Evolutionary conservation across 2,113 vertebrate genomes (phyloP), one percentile per base, ranked within the genome.

Genomic region (Apteryx owenii): DNA sequence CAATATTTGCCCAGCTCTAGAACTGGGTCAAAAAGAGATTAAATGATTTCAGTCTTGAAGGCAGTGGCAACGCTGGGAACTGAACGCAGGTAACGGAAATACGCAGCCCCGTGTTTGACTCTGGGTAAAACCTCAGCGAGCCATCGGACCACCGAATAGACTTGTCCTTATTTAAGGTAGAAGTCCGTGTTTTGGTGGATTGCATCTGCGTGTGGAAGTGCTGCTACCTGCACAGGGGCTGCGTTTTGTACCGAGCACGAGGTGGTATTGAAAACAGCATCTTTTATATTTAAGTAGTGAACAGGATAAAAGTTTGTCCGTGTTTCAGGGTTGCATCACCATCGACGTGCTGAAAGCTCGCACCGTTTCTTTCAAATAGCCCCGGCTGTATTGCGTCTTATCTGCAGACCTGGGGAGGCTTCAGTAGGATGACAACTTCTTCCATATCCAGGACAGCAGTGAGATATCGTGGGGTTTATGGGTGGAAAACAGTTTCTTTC

Each of bases 21-120:
- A 96, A 92, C 5, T 95, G 88, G 86, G 94, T 92, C 83, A 83
- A 19, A 80, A 92, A 65, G 85, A 66, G 92, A 92, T 97, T 53
- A 93, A 91, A 91, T 85, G 22, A 54, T 85, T 93, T 82, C 75
- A 20, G 31, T 75, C 36, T 3, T 33, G 26, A 23, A 31, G 73
- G 17, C 70, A 6, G 58, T 8, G 53, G 68, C 65, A 62, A 65
- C 46, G 18, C 5, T 0, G 9, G 31, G 86, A 61, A 85, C 46
- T 23, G 60, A 46, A 15, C 0, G 2, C 20, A 7, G 13, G 5
- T 4, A 13, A 44, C 13, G 69, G 70, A 50, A 64, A 17, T 5
- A 40, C 25, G 28, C 36, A 31, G 10, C 12, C 4, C 12, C 31
- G 3, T 40, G 0, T 68, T 64, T 54, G 77, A 5, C 9, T 62